Conservation (phyloP, 2,113 vertebrate species). For the Petrocephalus zakoni region DNA sequence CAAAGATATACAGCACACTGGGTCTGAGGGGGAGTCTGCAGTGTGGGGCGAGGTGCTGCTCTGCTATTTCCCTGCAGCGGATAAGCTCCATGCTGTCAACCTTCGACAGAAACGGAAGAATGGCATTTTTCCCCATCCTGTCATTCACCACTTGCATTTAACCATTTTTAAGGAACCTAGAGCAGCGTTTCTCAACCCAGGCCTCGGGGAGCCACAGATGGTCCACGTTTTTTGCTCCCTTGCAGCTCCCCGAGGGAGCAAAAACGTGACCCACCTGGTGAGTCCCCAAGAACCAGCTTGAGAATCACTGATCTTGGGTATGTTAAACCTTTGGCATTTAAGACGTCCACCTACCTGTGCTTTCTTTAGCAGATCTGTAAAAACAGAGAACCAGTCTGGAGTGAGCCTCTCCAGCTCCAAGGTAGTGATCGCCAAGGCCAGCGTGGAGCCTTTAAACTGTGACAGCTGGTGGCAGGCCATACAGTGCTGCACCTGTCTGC, state of each 20-base stretch:
- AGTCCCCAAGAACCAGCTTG: background rate
- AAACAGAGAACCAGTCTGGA: slow-evolving; percentile 75
- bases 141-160: background rate
- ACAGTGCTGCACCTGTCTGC: slow-evolving; percentile 92
- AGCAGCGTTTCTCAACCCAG: background rate
- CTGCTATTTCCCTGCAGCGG: slow-evolving; percentile 63
- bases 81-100: slow-evolving; percentile 53
- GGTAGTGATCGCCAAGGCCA: slow-evolving; percentile 96
- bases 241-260: background rate
- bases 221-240: background rate
- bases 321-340: slow-evolving; percentile 2
- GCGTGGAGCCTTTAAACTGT: slow-evolving; percentile 93
- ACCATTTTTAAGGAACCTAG: background rate
- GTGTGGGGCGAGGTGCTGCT: slow-evolving; percentile 47
- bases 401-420: slow-evolving; percentile 84
- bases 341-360: slow-evolving; percentile 68
- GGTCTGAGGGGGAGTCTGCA: slow-evolving; percentile 45
- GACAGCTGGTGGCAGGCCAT: slow-evolving; percentile 96
- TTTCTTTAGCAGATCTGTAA: slow-evolving; percentile 85
- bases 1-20: slow-evolving; percentile 55
- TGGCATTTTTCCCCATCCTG: background rate
- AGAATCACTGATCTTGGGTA: background rate
- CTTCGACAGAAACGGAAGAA: slow-evolving; percentile 33
- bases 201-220: background rate
- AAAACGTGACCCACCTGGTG: background rate